These are phyloP conservation scores for Fabriciana adippe DNA, from an alignment of 2,888 invertebrate species.

Conservation along the genomic window DNA sequence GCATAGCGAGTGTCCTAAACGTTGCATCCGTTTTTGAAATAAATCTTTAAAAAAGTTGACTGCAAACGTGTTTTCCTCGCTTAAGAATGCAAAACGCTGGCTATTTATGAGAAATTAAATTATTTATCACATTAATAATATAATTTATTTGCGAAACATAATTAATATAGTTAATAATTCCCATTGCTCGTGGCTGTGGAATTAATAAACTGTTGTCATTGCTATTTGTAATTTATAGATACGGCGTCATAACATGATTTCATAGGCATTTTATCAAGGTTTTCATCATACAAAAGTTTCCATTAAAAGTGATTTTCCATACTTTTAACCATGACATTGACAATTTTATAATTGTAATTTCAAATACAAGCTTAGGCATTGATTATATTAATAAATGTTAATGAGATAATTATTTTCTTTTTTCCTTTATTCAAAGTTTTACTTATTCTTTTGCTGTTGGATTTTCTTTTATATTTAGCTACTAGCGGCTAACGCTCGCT, in stretches of 20 bases:
- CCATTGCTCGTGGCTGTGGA: slow-evolving; percentile 31
- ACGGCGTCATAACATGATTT: slow-evolving; percentile 30
- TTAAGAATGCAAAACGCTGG: background rate
- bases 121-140: slow-evolving; percentile 33
- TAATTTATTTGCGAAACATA: slow-evolving; percentile 26
- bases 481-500: too few relatives aligned
- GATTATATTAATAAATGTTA: background rate
- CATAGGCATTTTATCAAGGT: slow-evolving; percentile 38
- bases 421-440: too few relatives aligned
- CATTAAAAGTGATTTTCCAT: slow-evolving; percentile 38
- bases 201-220: slow-evolving; percentile 35
- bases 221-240: slow-evolving; percentile 34
- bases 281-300: slow-evolving; percentile 38
- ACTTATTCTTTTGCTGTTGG: too few relatives aligned
- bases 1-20: too few relatives aligned
- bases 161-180: slow-evolving; percentile 33
- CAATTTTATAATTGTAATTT: background rate
- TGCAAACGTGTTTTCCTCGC: too few relatives aligned
- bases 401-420: background rate
- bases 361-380: background rate
- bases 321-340: slow-evolving; percentile 16
- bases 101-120: slow-evolving; percentile 22
- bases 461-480: too few relatives aligned
- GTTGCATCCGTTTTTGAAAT: too few relatives aligned
- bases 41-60: too few relatives aligned